Evolutionary conservation across 1,140 invertebrate genomes (phyloP).

Genomic region (Potamilus streckersoni): DNA sequence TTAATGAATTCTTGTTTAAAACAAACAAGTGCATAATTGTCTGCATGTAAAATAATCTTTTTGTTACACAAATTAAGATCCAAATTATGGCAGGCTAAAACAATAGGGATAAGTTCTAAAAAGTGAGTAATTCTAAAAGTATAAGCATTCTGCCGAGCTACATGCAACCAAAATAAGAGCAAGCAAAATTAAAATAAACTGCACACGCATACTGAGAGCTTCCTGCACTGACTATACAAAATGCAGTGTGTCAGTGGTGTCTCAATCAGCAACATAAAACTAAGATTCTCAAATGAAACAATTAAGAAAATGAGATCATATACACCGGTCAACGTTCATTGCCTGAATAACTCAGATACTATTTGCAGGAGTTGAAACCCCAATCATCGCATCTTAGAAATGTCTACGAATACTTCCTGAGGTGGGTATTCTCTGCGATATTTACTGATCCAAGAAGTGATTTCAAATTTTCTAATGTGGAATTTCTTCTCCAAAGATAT

Average conservation of each 20-base stretch:
- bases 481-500: not conserved
- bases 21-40: slow-evolving; percentile 29
- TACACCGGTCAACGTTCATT: slow-evolving; percentile 15
- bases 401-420: slow-evolving; percentile 13
- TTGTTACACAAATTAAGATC: not conserved
- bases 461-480: not conserved
- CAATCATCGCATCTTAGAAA: slow-evolving; percentile 12
- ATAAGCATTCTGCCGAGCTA: not conserved
- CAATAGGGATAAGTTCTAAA: slow-evolving; percentile 29
- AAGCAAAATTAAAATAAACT: slow-evolving; percentile 7
- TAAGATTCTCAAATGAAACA: slow-evolving; percentile 18
- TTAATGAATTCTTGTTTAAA: slow-evolving; percentile 11
- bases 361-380: slow-evolving; percentile 4
- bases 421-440: slow-evolving; percentile 9
- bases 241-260: not conserved
- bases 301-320: slow-evolving; percentile 20
- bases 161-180: slow-evolving; percentile 5
- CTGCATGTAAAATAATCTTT: slow-evolving; percentile 19
- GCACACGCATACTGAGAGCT: not conserved
- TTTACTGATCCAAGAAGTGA: not conserved
- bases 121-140: slow-evolving; percentile 8
- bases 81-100: slow-evolving; percentile 21
- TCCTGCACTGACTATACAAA: slow-evolving; percentile 21
- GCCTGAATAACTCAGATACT: not conserved
- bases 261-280: slow-evolving; percentile 1